Conservation (phyloP, 2,888 invertebrate genomes). For the Theretra japonica region DNA sequence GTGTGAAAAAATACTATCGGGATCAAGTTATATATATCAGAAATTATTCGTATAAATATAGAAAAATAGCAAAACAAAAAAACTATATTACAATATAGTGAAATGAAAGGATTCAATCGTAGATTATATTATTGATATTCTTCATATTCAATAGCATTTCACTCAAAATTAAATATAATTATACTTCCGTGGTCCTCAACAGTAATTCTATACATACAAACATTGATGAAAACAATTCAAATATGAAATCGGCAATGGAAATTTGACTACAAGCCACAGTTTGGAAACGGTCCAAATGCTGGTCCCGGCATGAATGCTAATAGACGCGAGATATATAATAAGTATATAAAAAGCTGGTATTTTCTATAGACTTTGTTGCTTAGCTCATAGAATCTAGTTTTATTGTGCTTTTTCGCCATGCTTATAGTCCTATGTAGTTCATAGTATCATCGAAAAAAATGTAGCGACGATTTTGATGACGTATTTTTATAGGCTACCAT, state of each 20-base stretch:
- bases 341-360: constrained; percentile 53
- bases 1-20: no score
- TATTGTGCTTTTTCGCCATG: background rate
- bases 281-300: constrained; percentile 54
- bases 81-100: no score
- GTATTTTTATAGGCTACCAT: no score
- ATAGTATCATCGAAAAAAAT: no score
- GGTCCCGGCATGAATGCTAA: constrained; percentile 48
- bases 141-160: no score
- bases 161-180: background rate
- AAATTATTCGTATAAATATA: no score
- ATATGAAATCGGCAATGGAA: constrained; percentile 48
- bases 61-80: no score
- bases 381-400: background rate
- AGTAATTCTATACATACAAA: background rate
- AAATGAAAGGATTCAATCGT: no score
- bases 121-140: no score
- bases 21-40: no score
- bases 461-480: no score
- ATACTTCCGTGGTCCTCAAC: background rate
- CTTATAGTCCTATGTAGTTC: no score
- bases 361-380: background rate
- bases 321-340: constrained; percentile 42
- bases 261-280: constrained; percentile 48
- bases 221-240: constrained; percentile 40